Base-by-base conservation (phyloP, 2,797 vertebrate genomes). In the Schizopygopsis malacanthus region DNA sequence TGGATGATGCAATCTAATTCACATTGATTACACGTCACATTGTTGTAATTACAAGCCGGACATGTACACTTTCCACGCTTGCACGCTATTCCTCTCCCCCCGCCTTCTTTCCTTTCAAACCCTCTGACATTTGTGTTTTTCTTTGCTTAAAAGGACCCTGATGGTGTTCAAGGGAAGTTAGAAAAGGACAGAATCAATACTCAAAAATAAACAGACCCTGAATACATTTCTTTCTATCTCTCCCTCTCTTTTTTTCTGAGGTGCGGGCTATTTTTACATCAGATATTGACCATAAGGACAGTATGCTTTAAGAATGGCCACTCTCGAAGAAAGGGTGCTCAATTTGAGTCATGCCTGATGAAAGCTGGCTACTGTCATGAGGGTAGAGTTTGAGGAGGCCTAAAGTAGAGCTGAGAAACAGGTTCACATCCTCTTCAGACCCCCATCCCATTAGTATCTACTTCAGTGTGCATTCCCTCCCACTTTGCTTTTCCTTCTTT, bases 51-150 rank as follows among this genome's bases (percentile, higher is more conserved):
- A 77, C 54, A 79, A 69, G 45, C 33, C 75, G 0, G 16, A 63
- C 33, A 63, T 79, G 65, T 76, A 56, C 41, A 63, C 71, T 63
- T 77, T 63, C 77, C n/a, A 56, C 13, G 50, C 83, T 63, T 50
- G 65, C 43, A 47, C 5, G 7, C 56, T 25, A 37, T 52, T 22
- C 10, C 63, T 33, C 33, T 13, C 20, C 33, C 73, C 20, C 8
- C 37, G 18, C 56, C 54, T 41, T 3, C 63, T 54, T 71, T 61
- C 25, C 83, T 33, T 56, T 77, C 63, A 50, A 82, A 71, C 75
- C 79, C 67, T 18, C 72, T 89, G 87, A 85, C 83, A 84, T 88
- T 83, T 86, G 72, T 81, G 81, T 87, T 88, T 85, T 85, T 86
- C 63, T 85, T 78, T 70, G 65, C 25, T 71, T 77, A 33, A 85